Percentiles rank a stretch among this genome's conserved stretches.
Evolutionary conservation across 1,140 invertebrate genomes (phyloP).

Genomic region (Stegodyphus mimosarum): DNA sequence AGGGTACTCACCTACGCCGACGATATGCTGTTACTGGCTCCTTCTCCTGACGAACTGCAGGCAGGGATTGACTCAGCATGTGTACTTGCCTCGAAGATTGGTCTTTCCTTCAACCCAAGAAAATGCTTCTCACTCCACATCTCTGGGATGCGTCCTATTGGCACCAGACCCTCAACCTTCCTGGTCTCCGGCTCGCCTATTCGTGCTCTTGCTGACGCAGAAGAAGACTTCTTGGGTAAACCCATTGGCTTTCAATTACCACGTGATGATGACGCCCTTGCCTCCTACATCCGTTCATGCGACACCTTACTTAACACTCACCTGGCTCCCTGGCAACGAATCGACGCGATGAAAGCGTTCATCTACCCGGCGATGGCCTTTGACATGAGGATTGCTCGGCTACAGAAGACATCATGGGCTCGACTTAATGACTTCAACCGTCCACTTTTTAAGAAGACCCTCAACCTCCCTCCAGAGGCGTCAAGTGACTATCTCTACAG

Average conservation of each 20-base stretch:
- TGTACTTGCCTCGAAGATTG: background rate
- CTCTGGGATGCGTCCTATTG: background rate
- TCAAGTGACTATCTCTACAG: background rate
- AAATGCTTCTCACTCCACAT: slow-evolving; percentile 2
- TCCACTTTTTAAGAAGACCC: background rate
- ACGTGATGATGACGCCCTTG: too few species aligned
- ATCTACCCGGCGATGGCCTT: background rate
- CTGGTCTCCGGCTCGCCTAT: background rate
- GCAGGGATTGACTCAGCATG: background rate
- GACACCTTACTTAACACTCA: background rate
- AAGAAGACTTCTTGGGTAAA: background rate
- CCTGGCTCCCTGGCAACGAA: background rate
- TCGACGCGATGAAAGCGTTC: background rate
- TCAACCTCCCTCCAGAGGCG: background rate
- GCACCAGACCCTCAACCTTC: background rate
- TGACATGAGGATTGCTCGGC: background rate
- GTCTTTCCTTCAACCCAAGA: background rate
- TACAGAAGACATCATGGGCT: background rate
- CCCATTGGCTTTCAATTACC: slow-evolving; percentile 4
- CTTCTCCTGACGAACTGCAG: background rate
- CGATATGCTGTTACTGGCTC: background rate
- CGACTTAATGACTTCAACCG: background rate
- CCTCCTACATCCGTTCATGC: background rate
- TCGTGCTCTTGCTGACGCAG: background rate
- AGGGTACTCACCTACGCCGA: slow-evolving; percentile 11